phyloP scores from a whole-genome alignment of 2,797 vertebrate species.

The Limnodromus scolopaceus region DNA sequence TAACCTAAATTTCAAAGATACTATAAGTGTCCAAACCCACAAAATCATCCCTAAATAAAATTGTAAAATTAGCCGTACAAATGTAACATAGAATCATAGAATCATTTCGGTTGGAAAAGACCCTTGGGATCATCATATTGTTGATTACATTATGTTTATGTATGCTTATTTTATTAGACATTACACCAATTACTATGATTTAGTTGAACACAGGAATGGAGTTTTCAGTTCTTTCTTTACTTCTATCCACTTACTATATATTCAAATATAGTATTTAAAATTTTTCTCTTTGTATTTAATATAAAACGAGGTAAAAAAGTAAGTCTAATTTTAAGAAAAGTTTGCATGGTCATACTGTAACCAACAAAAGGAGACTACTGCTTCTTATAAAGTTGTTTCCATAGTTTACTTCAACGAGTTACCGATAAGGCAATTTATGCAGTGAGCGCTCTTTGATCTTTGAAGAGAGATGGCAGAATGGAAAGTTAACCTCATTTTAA shows the following conservation, averaged over 20 bases:
- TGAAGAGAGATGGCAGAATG: conserved; percentile 74
- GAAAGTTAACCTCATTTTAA: conserved; percentile 80
- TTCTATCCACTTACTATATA: not conserved
- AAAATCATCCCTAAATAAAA: not conserved
- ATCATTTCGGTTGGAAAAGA: too few species aligned
- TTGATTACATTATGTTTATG: not conserved
- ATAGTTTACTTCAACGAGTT: conserved; percentile 69
- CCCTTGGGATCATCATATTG: too few species aligned
- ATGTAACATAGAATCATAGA: too few species aligned
- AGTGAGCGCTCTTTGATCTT: conserved; percentile 74
- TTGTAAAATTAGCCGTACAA: not conserved
- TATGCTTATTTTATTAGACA: not conserved
- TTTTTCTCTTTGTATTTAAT: not conserved
- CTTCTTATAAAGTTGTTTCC: conserved; percentile 69
- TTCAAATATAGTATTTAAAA: not conserved
- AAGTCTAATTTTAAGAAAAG: conserved; percentile 8
- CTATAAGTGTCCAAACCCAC: not conserved
- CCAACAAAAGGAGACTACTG: conserved; percentile 60
- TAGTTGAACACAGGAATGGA: not conserved
- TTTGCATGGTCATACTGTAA: conserved; percentile 41
- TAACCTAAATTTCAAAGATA: conserved; percentile 5
- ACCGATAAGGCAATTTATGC: conserved; percentile 73
- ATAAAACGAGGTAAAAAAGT: conserved; percentile 5
- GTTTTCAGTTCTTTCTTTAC: not conserved
- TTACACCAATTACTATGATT: not conserved